Base-by-base conservation (phyloP, 1,140 invertebrate species). In the Diorhabda elongata region DNA sequence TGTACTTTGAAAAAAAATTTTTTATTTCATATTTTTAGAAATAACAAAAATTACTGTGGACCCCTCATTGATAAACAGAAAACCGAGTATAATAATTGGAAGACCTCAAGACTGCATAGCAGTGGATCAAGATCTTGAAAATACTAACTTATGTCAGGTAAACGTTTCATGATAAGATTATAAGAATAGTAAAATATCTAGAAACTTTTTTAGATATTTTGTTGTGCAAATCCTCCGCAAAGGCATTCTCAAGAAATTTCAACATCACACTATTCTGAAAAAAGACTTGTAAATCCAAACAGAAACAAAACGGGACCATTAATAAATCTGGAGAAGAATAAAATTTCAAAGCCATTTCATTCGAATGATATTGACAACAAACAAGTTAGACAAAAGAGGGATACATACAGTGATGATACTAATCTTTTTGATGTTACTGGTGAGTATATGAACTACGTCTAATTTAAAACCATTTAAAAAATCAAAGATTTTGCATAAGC, bases 341-440 rank as follows among this genome's bases (percentile, higher is more conserved):
- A 76, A 70, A 74, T 76, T 7, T 56, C 71, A 0, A 79, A 76
- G 66, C 67, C 76, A 0, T 75, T 80, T 59, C 74, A 79, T 61
- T 76, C 74, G 2, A 81, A 81, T 61, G 77, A 80, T 61, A 80
- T 81, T 47, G 78, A 80, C 42, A 52, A 52, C n/a, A 80, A 80
- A 61, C 75, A 72, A 52, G 52, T 68, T 2, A 73, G 78, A 58
- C 75, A 74, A 44, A 76, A 74, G 65, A 66, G 77, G 8, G 74
- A 81, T 43, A 67, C 71, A 11, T 74, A 78, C 44, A 71, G 60
- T 45, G 74, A 76, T 56, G 68, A 75, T 42, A 70, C 75, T 42
- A 78, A 76, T 61, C 68, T 65, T 26, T 78, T 77, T 58, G 77
- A 77, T 62, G 44, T 64, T 4, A 57, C 62, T 58, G 74, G 72